These are phyloP conservation scores for Falco cherrug DNA, from an alignment of 2,797 vertebrate species.

Conservation along the genomic window DNA sequence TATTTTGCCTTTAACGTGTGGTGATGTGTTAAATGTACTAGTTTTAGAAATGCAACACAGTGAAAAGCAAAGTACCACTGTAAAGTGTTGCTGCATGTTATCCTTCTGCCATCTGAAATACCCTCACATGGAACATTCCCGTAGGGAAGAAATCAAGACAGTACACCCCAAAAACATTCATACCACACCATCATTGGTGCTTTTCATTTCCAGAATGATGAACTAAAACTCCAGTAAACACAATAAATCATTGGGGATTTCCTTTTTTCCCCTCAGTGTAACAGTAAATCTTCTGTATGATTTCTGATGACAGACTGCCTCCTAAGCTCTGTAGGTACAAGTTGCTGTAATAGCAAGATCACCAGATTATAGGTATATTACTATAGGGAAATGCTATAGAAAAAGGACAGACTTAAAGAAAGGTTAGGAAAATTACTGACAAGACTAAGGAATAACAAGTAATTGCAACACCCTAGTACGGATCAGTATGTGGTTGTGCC, in stretches of 20 bases:
- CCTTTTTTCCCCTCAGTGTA: background rate
- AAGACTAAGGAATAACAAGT: background rate
- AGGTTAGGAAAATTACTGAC: background rate
- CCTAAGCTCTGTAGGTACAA: background rate
- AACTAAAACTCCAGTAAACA: background rate
- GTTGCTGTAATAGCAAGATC: background rate
- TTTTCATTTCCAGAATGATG: background rate
- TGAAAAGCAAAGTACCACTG: background rate
- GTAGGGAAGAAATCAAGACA: background rate
- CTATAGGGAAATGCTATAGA: background rate
- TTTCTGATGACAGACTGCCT: background rate
- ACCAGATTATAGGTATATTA: background rate
- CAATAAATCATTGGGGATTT: background rate
- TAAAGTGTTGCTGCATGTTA: background rate
- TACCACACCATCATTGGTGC: background rate
- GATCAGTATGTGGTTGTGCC: background rate
- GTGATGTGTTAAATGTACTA: background rate
- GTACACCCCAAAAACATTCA: background rate
- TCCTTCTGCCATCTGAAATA: background rate
- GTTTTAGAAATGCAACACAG: background rate
- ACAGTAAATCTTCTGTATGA: background rate
- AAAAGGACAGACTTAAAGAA: background rate
- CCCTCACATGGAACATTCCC: background rate
- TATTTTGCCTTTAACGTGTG: background rate
- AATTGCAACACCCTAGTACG: background rate